Evolutionary conservation across 2,113 vertebrate genomes (phyloP).

Genomic region (Hypanus sabinus): DNA sequence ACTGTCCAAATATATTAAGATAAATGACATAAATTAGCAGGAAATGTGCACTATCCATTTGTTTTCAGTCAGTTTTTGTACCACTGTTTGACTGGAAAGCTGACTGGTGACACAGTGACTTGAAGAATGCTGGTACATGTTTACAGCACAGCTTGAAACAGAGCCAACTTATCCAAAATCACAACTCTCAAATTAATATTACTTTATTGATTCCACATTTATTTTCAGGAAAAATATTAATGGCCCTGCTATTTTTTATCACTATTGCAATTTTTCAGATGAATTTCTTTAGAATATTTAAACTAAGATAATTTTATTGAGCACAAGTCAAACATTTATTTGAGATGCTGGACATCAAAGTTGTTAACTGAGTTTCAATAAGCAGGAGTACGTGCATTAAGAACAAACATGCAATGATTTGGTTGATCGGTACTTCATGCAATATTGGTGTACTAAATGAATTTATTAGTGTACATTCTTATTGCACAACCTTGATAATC

Average conservation of each 20-base stretch:
- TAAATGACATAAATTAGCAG: background rate
- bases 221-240: background rate
- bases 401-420: background rate
- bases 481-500: background rate
- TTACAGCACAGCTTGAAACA: background rate
- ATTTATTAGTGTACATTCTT: background rate
- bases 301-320: background rate
- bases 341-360: background rate
- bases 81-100: background rate
- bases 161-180: background rate
- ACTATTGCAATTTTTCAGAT: background rate
- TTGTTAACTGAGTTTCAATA: background rate
- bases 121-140: background rate
- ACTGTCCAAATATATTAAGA: background rate
- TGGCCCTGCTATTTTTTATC: background rate
- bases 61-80: background rate
- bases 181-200: background rate
- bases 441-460: background rate
- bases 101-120: background rate
- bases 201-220: background rate
- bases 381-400: background rate
- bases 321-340: background rate
- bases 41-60: background rate
- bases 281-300: background rate
- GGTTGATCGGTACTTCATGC: background rate